Conservation (phyloP, 2,888 invertebrate species). For the Acleris holmiana region DNA sequence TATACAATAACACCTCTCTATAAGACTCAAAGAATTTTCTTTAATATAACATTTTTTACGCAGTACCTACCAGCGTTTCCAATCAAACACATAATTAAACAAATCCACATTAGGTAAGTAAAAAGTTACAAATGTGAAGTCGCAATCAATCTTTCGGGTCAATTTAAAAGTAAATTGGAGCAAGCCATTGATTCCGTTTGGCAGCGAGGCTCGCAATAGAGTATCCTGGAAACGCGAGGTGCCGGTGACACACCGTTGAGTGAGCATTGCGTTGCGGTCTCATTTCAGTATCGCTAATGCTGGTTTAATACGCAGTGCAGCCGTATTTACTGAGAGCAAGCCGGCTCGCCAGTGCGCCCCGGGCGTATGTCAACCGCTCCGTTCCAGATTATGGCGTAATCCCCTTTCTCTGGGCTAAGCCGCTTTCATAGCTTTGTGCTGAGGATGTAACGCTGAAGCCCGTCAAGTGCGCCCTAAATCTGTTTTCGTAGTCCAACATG, state of each 20-base stretch:
- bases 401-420: constrained; percentile 77
- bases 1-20: no score
- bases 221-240: neutral
- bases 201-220: neutral
- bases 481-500: constrained; percentile 55
- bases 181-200: neutral
- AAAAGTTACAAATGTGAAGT: no score
- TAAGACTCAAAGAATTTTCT: no score
- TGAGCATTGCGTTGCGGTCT: constrained; percentile 18
- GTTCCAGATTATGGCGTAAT: constrained; percentile 77
- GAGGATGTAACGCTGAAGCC: constrained; percentile 70
- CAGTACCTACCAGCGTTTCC: no score
- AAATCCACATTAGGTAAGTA: no score
- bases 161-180: no score
- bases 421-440: constrained; percentile 79
- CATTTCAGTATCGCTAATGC: constrained; percentile 28
- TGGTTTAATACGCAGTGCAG: constrained; percentile 42
- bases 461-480: constrained; percentile 75
- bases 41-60: no score
- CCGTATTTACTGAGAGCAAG: constrained; percentile 57
- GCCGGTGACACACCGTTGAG: constrained; percentile 7
- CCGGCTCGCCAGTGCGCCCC: constrained; percentile 51
- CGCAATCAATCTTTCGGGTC: no score
- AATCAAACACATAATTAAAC: no score
- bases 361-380: constrained; percentile 78